Base-by-base conservation (phyloP, 2,888 invertebrate species). In the Pseudolycoriella hygida region DNA sequence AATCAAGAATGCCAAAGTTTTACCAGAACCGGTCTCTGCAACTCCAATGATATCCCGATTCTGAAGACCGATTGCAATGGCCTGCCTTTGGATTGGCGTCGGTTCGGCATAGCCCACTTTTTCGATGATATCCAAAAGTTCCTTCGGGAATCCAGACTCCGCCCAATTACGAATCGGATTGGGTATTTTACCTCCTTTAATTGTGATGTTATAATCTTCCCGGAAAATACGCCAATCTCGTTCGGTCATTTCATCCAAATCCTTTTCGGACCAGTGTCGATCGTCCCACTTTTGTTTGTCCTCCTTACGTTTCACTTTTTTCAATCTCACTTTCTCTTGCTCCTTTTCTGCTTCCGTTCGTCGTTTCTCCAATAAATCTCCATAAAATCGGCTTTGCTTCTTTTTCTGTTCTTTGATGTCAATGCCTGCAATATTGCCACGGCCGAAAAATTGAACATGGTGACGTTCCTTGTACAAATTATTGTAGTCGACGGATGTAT, bases 221-320 rank as follows among this genome's bases (percentile, higher is more conserved):
- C 96, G 76, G 63, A 99, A 99, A 56, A 99, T 99, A 64, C 98
- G 78, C 98, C 98, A 99, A 70, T 99, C 98, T 55, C 98, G 74
- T 62, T 99, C 97, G 0, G 88, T 90, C 98, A 99, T 99, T 65
- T 97, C 94, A 44, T 80, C 78, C 1, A 82, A 67, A 10, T 80
- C 80, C 62, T 98, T 98, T 57, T 97, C 94, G 3, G 88, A 85
- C 98, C 98, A 99, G 64, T 99, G 98, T 4, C 98, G 76, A 61
- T 99, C 97, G 64, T 98, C 98, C 89, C 92, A 97, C 57, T 90
- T 85, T 59, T 94, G 93, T 67, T 97, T 97, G 52, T 96, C 97
- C 68, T 98, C 97, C 63, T 89, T 89, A 57, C 84, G 80, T 54
- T 88, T 85, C 0, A 93, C 83, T 61, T 92, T 93, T 59, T 90